Evolutionary conservation across 2,797 vertebrate species (phyloP).

Genomic region (Sphaeramia orbicularis): DNA sequence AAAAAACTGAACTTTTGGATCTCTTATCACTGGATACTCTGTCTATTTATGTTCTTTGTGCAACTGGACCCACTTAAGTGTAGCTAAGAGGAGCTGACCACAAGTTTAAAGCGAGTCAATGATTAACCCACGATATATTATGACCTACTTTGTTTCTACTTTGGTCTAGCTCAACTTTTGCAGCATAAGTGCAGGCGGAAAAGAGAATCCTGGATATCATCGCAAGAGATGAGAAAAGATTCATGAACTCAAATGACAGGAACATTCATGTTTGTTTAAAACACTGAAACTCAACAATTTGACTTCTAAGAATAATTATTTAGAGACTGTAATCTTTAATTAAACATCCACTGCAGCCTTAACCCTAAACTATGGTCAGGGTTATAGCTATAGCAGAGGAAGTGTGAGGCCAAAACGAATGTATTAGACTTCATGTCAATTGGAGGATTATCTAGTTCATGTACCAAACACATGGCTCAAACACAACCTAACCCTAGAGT

Average conservation of each 20-base stretch:
- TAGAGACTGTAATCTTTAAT: no score
- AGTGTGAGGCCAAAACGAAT: no score
- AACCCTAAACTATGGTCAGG: no score
- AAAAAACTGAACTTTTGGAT: conserved; percentile 25
- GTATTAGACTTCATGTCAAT: no score
- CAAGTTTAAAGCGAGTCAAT: conserved; percentile 51
- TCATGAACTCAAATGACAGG: neutral
- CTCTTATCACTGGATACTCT: conserved; percentile 47
- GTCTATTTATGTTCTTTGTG: conserved; percentile 22
- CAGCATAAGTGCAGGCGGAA: neutral
- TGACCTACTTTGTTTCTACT: conserved; percentile 56
- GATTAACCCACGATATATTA: conserved; percentile 52
- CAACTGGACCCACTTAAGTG: conserved; percentile 3
- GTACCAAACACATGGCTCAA: no score
- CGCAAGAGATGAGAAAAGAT: conserved; percentile 14
- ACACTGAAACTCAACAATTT: no score
- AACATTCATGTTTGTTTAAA: neutral
- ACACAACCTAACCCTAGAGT: no score
- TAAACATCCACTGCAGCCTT: no score
- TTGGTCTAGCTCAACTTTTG: conserved; percentile 16
- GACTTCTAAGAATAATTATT: no score
- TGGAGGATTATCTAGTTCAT: no score
- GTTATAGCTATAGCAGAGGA: no score
- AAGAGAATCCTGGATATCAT: conserved; percentile 9
- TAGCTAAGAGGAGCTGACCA: neutral